These are phyloP conservation scores for Perca fluviatilis DNA, from an alignment of 2,113 vertebrate genomes.

Conservation along the genomic window DNA sequence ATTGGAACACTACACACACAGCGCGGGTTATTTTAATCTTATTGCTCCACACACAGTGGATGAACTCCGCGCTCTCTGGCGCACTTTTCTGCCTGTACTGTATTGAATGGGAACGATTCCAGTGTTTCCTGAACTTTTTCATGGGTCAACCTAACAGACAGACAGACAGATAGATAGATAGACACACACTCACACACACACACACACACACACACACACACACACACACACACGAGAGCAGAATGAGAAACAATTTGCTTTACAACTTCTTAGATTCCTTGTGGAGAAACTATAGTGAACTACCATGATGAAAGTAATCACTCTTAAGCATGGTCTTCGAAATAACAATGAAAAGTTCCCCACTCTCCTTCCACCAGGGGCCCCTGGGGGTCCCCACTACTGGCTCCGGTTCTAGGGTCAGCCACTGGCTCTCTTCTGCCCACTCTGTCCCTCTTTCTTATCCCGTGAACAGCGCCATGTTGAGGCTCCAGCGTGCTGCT, in stretches of 20 bases:
- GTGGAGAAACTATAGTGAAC: not conserved
- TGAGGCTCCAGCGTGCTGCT: constrained; percentile 57
- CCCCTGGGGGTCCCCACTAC: constrained; percentile 11
- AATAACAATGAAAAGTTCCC: not conserved
- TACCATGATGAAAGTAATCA: not conserved
- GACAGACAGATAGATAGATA: no score
- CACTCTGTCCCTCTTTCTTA: constrained; percentile 25
- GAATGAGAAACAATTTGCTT: not conserved
- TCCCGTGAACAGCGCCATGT: constrained; percentile 82
- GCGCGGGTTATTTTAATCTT: not conserved
- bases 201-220: no score
- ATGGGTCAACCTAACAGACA: no score
- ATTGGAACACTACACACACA: not conserved
- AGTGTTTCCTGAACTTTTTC: not conserved
- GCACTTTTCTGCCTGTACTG: not conserved
- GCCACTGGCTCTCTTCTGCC: constrained; percentile 22
- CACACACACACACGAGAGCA: not conserved
- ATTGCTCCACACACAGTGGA: not conserved
- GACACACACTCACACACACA: no score
- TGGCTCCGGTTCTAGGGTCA: not conserved
- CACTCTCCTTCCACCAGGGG: not conserved
- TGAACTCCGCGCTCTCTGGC: not conserved
- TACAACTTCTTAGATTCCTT: not conserved
- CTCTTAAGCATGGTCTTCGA: not conserved
- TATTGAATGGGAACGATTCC: not conserved